These are phyloP conservation scores for Lethenteron camtschaticum DNA, from an alignment of 2,113 vertebrate species.

Conservation along the genomic window DNA sequence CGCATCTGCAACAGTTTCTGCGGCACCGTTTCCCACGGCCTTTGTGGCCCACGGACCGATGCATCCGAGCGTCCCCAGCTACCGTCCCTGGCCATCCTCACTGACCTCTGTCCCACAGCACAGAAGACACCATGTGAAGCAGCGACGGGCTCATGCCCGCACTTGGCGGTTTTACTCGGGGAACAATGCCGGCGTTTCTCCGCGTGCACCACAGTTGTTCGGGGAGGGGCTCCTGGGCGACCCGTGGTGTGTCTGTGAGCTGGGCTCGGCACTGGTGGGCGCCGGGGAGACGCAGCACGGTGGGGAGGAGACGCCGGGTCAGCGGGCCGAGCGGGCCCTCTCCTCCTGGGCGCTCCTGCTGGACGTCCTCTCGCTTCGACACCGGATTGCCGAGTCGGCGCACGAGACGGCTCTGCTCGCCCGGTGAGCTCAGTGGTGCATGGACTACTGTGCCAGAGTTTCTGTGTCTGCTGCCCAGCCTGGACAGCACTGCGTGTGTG, in stretches of 20 bases:
- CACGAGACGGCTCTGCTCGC: constrained; percentile 20
- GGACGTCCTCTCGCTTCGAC: constrained; percentile 24
- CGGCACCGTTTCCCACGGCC: too few species aligned
- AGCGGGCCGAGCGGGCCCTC: too few species aligned
- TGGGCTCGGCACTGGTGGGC: constrained; percentile 13
- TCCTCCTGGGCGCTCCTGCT: constrained; percentile 14
- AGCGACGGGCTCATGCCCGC: too few species aligned
- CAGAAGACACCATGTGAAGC: too few species aligned
- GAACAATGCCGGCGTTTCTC: too few species aligned
- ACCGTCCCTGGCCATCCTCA: too few species aligned
- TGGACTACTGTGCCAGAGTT: background rate
- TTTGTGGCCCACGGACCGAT: too few species aligned
- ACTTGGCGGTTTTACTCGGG: too few species aligned
- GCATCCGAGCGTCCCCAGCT: too few species aligned
- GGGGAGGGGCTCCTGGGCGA: constrained; percentile 19
- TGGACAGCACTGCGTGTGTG: too few species aligned
- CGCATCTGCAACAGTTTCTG: too few species aligned
- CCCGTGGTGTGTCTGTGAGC: constrained; percentile 15
- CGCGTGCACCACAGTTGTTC: constrained; percentile 24
- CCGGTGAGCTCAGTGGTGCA: constrained; percentile 13
- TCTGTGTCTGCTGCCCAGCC: background rate
- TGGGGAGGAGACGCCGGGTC: constrained; percentile 6
- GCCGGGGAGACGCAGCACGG: background rate
- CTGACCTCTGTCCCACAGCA: too few species aligned
- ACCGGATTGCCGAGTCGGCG: constrained; percentile 21